Conservation (phyloP, 2,888 invertebrate genomes). For the Neoascia interrupta region DNA sequence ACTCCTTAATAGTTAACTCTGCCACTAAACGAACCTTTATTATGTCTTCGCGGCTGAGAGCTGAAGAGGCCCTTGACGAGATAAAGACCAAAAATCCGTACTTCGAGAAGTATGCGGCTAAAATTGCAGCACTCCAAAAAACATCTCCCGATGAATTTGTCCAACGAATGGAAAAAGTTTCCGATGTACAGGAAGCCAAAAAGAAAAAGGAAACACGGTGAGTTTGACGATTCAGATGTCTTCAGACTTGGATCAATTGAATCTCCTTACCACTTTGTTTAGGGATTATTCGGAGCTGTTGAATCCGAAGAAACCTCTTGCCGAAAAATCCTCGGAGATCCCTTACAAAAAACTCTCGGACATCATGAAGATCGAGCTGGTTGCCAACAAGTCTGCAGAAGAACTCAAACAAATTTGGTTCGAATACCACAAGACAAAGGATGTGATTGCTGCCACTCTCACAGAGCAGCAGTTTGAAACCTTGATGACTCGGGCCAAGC, state of each 20-base stretch:
- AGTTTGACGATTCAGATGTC: too few relatives aligned
- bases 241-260: too few relatives aligned
- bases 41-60: slow-evolving; percentile 79
- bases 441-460: slow-evolving; percentile 87
- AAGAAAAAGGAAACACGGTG: slow-evolving; percentile 75
- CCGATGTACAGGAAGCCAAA: slow-evolving; percentile 75
- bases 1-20: slow-evolving; percentile 27
- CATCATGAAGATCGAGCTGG: slow-evolving; percentile 89
- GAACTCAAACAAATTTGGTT: slow-evolving; percentile 90
- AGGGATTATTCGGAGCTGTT: slow-evolving; percentile 84
- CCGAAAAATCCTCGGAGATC: slow-evolving; percentile 73
- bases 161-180: slow-evolving; percentile 82
- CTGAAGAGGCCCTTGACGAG: slow-evolving; percentile 81
- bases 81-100: slow-evolving; percentile 85
- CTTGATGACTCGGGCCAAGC: slow-evolving; percentile 82
- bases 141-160: slow-evolving; percentile 88
- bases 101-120: slow-evolving; percentile 89
- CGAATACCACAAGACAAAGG: slow-evolving; percentile 88
- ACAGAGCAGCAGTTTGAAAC: slow-evolving; percentile 82
- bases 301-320: slow-evolving; percentile 82
- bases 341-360: slow-evolving; percentile 83
- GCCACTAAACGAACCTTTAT: slow-evolving; percentile 73
- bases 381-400: slow-evolving; percentile 85
- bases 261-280: slow-evolving; percentile 15
- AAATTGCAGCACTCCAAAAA: slow-evolving; percentile 87